Evolutionary conservation across 2,888 invertebrate species (phyloP), one percentile per base, ranked within the genome.

Genomic region (Drosophila mimetica): DNA sequence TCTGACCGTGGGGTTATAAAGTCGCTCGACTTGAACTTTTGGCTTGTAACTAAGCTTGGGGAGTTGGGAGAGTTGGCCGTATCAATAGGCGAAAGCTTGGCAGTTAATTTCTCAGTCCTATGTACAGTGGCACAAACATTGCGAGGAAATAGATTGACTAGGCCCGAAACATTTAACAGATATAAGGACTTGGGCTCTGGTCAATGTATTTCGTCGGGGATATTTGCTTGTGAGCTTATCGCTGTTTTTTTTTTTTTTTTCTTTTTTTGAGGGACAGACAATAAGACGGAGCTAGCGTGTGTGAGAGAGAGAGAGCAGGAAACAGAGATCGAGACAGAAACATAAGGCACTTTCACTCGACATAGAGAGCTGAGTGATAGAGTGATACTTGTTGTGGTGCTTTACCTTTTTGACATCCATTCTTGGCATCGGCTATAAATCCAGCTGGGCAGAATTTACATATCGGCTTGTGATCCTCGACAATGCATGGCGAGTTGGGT

Each of bases 371-470:
- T 77, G 66, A 72, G 76, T 73, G 80, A 88, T 79, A 88, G 89
- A 89, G 75, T 76, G 78, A n/a, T 77, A 90, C 82, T 74, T 85
- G 79, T 74, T 85, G 79, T 86, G 60, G 91, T 92, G 85, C 86
- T 93, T 97, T 97, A 97, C 97, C 97, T 97, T 97, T 96, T 93
- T 96, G 95, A 94, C 97, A 98, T 96, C 97, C 97, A 93, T 96
- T 96, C 94, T 95, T 95, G 92, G 96, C 95, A 93, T 97, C 97
- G 92, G 96, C 95, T 93, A 95, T 95, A 94, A 96, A 97, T 93
- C 97, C 98, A 93, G 94, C 94, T 91, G 97, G 97, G 94, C 98
- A 98, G 94, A 96, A 97, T 95, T 97, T 97, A 96, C 98, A 98
- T 92, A 96, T 95, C 88, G 97, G 96, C 93, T 96, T 96, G 94